phyloP scores from a whole-genome alignment of 2,888 invertebrate species.

The Keiferia lycopersicella region DNA sequence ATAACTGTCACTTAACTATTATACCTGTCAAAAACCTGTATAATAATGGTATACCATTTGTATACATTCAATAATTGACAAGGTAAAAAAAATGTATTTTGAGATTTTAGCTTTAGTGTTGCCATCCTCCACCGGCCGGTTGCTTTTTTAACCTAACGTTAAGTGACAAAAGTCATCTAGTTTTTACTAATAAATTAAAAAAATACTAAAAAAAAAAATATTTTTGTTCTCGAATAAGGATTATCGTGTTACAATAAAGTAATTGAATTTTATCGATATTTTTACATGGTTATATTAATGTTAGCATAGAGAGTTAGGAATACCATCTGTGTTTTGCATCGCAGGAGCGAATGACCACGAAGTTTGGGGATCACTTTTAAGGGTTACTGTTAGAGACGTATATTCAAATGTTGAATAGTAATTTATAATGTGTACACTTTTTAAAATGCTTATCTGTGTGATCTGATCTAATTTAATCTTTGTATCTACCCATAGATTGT shows the following conservation, averaged over 20 bases:
- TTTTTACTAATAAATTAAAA: constrained; percentile 70
- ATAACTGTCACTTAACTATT: constrained; percentile 44
- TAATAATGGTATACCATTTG: neutral
- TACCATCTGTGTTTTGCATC: constrained; percentile 65
- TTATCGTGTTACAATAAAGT: constrained; percentile 65
- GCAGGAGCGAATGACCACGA: constrained; percentile 56
- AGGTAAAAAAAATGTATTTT: constrained; percentile 25
- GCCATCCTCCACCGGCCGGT: constrained; percentile 58
- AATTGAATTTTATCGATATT: constrained; percentile 75
- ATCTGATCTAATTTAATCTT: constrained; percentile 75
- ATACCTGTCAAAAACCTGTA: constrained; percentile 6
- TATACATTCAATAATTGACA: constrained; percentile 10
- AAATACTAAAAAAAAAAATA: constrained; percentile 58
- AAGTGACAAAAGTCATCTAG: constrained; percentile 66
- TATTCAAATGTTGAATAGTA: constrained; percentile 75
- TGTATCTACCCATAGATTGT: constrained; percentile 77
- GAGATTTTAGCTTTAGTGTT: constrained; percentile 58
- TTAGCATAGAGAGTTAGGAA: constrained; percentile 54
- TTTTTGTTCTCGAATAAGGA: constrained; percentile 75
- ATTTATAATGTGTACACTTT: constrained; percentile 75
- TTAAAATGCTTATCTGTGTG: constrained; percentile 76
- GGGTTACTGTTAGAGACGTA: constrained; percentile 74
- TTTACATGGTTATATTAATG: constrained; percentile 57
- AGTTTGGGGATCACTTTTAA: constrained; percentile 74
- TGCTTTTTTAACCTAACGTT: constrained; percentile 65